Percentiles rank a stretch among this genome's conserved stretches.
Evolutionary conservation across 2,888 invertebrate species (phyloP).

Genomic region (Xylota sylvarum): DNA sequence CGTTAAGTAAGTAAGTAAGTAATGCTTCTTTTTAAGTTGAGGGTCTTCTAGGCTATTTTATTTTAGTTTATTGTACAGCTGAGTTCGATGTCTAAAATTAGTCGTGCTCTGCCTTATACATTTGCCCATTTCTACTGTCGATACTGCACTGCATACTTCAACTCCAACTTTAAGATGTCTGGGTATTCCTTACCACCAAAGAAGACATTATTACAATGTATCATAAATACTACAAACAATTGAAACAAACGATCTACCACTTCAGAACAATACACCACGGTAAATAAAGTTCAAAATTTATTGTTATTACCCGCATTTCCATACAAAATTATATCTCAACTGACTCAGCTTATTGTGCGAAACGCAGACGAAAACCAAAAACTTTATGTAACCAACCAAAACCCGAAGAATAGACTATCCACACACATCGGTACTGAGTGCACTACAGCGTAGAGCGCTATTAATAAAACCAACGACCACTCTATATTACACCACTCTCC

Average conservation of each 20-base stretch:
- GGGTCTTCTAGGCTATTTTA: no score
- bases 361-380: background rate
- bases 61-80: no score
- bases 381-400: conserved; percentile 42
- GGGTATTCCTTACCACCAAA: background rate
- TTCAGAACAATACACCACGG: background rate
- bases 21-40: no score
- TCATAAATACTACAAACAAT: background rate
- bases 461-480: conserved; percentile 59
- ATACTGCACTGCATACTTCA: no score
- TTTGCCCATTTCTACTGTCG: no score
- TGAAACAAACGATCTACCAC: conserved; percentile 10
- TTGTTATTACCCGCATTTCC: conserved; percentile 4
- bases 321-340: conserved; percentile 2
- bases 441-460: conserved; percentile 25
- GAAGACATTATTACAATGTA: background rate
- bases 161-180: no score
- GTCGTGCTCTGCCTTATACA: no score
- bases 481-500: conserved; percentile 46
- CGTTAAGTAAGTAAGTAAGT: no score
- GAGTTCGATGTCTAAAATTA: no score
- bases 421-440: conserved; percentile 3
- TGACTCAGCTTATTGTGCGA: background rate
- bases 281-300: conserved; percentile 5
- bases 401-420: conserved; percentile 1